Base-by-base conservation (phyloP, 2,888 invertebrate species). In the Xylocampa areola region DNA sequence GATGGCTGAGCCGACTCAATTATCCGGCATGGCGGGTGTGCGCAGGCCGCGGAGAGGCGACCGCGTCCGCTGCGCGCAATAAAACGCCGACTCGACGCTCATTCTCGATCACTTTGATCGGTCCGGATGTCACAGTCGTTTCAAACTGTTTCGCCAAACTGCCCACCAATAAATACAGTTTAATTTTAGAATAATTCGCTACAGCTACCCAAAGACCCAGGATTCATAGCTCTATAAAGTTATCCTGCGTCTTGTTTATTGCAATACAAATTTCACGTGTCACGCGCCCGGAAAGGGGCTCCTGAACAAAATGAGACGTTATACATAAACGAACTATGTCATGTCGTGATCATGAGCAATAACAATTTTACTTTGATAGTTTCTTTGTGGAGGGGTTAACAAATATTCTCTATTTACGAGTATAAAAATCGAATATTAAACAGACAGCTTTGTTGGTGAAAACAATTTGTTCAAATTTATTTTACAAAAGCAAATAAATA, bases 91-190 rank as follows among this genome's bases (percentile, higher is more conserved):
- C 76, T 80, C 82, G 77, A 68, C 84, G 81, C 79, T 75, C 80
- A 80, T 84, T 85, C 81, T 79, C 87, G 81, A 90, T 91, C 87
- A 87, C 91, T 92, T 91, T 92, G 91, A 92, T 91, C 91, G 86
- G 80, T 57, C 86, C 89, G 90, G 89, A 88, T 89, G 91, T 91
- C 91, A 82, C 86, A 85, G 83, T 82, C 85, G 84, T 87, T 86
- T 76, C 77, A 75, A 77, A 81, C 81, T 80, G 80, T 81, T 83
- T 82, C 81, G 81, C 82, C 79, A 83, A 79, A 81, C 75, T 76
- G 77, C 76, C 73, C 73, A 71, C 78, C 83, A 80, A 89, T 88
- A 89, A 86, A 89, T 85, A 84, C 77, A 77, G 80, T 80, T 84
- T 89, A 89, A 88, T 85, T 89, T 90, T 90, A 89, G 89, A 85